Base-by-base conservation (phyloP, 2,888 invertebrate genomes). In the Nephrocerus scutellatus region DNA sequence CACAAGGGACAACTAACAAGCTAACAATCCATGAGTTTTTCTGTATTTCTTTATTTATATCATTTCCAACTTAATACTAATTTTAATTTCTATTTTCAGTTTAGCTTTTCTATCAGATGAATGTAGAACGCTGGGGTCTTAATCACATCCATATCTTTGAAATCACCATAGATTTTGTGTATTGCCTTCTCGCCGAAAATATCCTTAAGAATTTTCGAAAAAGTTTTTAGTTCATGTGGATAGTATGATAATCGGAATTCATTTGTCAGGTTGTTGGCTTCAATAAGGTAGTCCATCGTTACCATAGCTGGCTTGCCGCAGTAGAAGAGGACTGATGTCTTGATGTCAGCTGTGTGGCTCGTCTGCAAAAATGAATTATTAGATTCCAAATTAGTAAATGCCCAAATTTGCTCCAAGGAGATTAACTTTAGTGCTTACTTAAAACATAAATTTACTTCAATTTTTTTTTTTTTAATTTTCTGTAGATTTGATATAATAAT, bases 231-330 rank as follows among this genome's bases (percentile, higher is more conserved):
- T 46, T 77, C 77, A 64, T 91, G 89, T 0, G 90, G 91, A 70
- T 87, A 89, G 69, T 90, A 91, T 20, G 88, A 89, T 20, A 91
- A 70, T 2, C 90, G 79, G 67, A 91, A 91, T 55, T 87, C 82
- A 56, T 84, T 87, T 67, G 53, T 56, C 44, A 63, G 53, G 32
- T 61, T 59, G 52, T 74, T 72, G 24, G 76, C 74, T 50, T 79
- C 77, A 54, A 90, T 84, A 51, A 77, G 72, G 64, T 91, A 91
- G 67, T 91, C 90, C 57, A 90, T 69, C 4, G 85, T 83, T 0
- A 90, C 82, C 59, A 89, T 72, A 32, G 79, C 75, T 2, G 89
- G 80, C 52, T 79, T 77, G 6, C 87, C 86, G 41, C 79, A 74
- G 22, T 86, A 83, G 56, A 82, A 83, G 37, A 91, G 70, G 42